These are phyloP conservation scores for Calephelis nemesis DNA, from an alignment of 1,140 invertebrate genomes.

Conservation along the genomic window DNA sequence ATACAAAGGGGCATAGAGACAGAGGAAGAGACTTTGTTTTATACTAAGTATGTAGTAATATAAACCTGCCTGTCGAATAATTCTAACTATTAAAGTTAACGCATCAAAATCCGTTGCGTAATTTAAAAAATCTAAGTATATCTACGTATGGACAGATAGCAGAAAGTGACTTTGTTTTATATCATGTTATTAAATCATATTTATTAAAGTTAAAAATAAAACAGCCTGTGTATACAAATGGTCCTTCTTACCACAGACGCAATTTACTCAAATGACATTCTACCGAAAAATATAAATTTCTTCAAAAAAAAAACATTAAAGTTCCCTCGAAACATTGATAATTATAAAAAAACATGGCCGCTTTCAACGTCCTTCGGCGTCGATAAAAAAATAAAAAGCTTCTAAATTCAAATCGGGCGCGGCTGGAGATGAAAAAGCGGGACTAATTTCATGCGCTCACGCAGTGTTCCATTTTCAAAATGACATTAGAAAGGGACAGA, in stretches of 20 bases:
- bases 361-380: slow-evolving; percentile 55
- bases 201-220: slow-evolving; percentile 19
- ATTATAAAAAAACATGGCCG: slow-evolving; percentile 67
- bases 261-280: slow-evolving; percentile 52
- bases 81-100: no score
- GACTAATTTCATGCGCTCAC: slow-evolving; percentile 72
- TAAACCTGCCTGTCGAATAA: no score
- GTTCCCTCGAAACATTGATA: slow-evolving; percentile 56
- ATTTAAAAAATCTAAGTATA: no score
- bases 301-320: slow-evolving; percentile 42
- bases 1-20: no score
- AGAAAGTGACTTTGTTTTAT: no score
- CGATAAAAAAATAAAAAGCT: slow-evolving; percentile 54
- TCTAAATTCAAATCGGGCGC: slow-evolving; percentile 69
- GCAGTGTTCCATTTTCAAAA: slow-evolving; percentile 72
- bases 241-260: slow-evolving; percentile 35
- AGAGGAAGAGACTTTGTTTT: no score
- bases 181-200: neutral
- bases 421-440: slow-evolving; percentile 71
- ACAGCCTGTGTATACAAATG: slow-evolving; percentile 29
- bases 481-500: slow-evolving; percentile 48
- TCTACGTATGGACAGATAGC: no score
- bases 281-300: slow-evolving; percentile 54
- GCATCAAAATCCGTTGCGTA: no score
- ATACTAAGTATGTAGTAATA: no score